These are phyloP conservation scores for Eurystomus gularis DNA, from an alignment of 2,113 vertebrate species.

Conservation along the genomic window DNA sequence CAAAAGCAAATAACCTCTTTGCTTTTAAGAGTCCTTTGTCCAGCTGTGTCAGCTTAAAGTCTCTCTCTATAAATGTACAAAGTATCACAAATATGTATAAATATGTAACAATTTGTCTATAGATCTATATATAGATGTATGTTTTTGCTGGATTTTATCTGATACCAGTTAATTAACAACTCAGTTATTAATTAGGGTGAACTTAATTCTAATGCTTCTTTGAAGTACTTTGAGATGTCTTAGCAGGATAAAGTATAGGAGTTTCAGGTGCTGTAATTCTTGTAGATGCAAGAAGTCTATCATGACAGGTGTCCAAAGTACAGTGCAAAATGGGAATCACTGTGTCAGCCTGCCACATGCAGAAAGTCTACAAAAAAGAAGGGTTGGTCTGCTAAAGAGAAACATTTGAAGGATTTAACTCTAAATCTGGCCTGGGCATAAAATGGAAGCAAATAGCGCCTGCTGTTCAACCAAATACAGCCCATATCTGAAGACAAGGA, in stretches of 20 bases:
- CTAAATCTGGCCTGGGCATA: background rate
- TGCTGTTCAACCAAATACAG: background rate
- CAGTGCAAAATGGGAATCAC: background rate
- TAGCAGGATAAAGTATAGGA: background rate
- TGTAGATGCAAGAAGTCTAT: background rate
- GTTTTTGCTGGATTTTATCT: conserved; percentile 18
- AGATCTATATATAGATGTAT: background rate
- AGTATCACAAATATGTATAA: background rate
- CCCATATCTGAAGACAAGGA: background rate
- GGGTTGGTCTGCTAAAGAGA: background rate
- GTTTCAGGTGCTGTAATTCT: background rate
- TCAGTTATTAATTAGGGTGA: background rate
- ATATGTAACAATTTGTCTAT: background rate
- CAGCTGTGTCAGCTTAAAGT: background rate
- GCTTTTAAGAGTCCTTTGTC: background rate
- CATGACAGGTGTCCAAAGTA: background rate
- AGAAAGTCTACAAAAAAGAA: background rate
- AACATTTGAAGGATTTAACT: background rate
- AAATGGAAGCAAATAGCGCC: background rate
- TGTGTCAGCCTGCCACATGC: background rate
- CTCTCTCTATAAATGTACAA: rapidly evolving
- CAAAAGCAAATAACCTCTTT: background rate
- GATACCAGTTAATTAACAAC: conserved; percentile 33
- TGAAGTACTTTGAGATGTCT: conserved; percentile 2
- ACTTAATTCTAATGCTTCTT: conserved; percentile 5